These are phyloP conservation scores for Limulus polyphemus DNA, from an alignment of 2,888 invertebrate genomes.

Conservation along the genomic window DNA sequence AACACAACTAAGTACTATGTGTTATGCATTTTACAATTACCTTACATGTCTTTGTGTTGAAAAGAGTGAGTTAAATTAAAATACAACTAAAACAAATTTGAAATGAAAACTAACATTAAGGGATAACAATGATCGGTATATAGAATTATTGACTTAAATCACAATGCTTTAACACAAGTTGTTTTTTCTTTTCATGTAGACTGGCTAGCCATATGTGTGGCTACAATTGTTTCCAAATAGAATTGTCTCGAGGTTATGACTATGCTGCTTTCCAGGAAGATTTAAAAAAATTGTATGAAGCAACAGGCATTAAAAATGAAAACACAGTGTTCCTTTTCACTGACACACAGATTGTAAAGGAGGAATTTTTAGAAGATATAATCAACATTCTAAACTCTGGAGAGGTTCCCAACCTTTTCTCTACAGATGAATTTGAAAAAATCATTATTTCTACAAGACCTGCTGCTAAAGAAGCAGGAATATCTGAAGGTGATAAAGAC, in stretches of 20 bases:
- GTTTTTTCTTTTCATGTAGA: too few species aligned
- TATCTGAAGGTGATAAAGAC: slow-evolving; percentile 58
- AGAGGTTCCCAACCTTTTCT: slow-evolving; percentile 75
- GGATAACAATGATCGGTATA: too few species aligned
- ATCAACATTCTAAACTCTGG: slow-evolving; percentile 85
- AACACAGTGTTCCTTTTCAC: slow-evolving; percentile 75
- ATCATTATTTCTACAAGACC: slow-evolving; percentile 60
- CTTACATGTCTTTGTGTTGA: too few species aligned
- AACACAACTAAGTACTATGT: too few species aligned
- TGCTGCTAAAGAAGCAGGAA: slow-evolving; percentile 54
- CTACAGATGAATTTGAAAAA: slow-evolving; percentile 67
- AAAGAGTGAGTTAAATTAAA: too few species aligned
- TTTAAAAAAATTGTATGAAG: slow-evolving; percentile 60
- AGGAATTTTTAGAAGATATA: slow-evolving; percentile 81
- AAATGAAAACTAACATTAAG: too few species aligned
- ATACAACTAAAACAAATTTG: too few species aligned
- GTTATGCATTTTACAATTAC: too few species aligned
- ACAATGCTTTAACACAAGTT: too few species aligned
- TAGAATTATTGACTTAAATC: too few species aligned
- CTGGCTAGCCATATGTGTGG: too few species aligned
- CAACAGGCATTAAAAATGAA: slow-evolving; percentile 58
- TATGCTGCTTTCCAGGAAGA: slow-evolving; percentile 72
- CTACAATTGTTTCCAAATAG: slow-evolving; percentile 72
- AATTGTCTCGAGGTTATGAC: slow-evolving; percentile 71
- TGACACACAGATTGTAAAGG: slow-evolving; percentile 77